phyloP scores from a whole-genome alignment of 1,140 invertebrate genomes.

The Cydia pomonella region DNA sequence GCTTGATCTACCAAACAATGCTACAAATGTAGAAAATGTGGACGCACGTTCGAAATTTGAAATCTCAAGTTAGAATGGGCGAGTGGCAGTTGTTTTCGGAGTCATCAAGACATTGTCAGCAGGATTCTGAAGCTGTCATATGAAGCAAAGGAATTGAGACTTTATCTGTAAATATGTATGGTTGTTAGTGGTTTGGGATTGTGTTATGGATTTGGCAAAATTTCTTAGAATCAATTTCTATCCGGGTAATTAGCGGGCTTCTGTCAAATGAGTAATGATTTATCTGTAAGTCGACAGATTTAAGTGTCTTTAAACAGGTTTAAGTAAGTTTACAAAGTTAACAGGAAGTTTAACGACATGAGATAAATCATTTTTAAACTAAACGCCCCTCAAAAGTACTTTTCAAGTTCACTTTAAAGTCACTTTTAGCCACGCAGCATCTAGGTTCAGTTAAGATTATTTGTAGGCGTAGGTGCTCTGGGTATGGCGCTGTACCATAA shows the following conservation, averaged over 20 bases:
- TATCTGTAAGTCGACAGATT: not conserved
- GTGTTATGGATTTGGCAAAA: not conserved
- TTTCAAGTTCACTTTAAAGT: too few relatives aligned
- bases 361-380: not conserved
- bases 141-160: not conserved
- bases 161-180: not conserved
- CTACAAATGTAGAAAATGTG: not conserved
- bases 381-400: too few relatives aligned
- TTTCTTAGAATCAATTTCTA: conserved; percentile 24
- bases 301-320: not conserved
- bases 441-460: too few relatives aligned
- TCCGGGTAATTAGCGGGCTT: conserved; percentile 6
- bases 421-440: too few relatives aligned
- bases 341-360: not conserved
- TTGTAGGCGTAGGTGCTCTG: too few relatives aligned
- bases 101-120: conserved; percentile 15
- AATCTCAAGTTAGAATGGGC: not conserved
- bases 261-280: conserved; percentile 17
- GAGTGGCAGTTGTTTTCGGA: not conserved
- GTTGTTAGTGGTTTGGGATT: not conserved
- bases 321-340: not conserved
- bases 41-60: not conserved
- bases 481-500: too few relatives aligned
- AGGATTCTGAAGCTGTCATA: not conserved
- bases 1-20: not conserved